These are phyloP conservation scores for Ichneumon xanthorius DNA, from an alignment of 2,888 invertebrate species.

Conservation along the genomic window DNA sequence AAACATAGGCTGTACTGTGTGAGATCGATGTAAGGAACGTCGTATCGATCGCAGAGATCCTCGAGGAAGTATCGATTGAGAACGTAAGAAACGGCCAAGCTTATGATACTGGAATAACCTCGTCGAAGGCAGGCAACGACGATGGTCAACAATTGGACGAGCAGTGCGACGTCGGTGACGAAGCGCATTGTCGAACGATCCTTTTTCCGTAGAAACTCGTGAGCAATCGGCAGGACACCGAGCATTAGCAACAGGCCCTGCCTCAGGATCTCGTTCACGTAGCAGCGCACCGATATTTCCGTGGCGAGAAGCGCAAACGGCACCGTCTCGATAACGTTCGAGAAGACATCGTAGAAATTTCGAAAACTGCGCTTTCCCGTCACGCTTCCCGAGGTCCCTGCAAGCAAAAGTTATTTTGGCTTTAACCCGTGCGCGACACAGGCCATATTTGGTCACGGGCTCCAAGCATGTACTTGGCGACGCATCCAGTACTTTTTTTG, in stretches of 20 bases:
- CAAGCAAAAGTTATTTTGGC: slow-evolving; percentile 64
- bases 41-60: slow-evolving; percentile 81
- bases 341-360: slow-evolving; percentile 79
- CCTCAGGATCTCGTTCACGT: slow-evolving; percentile 76
- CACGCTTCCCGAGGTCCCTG: slow-evolving; percentile 77
- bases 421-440: slow-evolving; percentile 30
- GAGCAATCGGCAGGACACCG: slow-evolving; percentile 77
- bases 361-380: slow-evolving; percentile 76
- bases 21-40: slow-evolving; percentile 81
- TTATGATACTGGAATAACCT: slow-evolving; percentile 77
- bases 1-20: slow-evolving; percentile 82
- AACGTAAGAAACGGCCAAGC: slow-evolving; percentile 79
- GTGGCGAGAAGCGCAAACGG: slow-evolving; percentile 81
- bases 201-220: slow-evolving; percentile 77
- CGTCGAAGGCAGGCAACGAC: slow-evolving; percentile 75
- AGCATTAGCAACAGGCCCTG: slow-evolving; percentile 75
- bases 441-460: slow-evolving; percentile 44
- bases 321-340: slow-evolving; percentile 78
- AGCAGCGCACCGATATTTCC: slow-evolving; percentile 79
- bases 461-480: slow-evolving; percentile 34
- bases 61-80: slow-evolving; percentile 80
- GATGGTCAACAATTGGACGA: slow-evolving; percentile 75
- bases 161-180: slow-evolving; percentile 74
- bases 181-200: slow-evolving; percentile 74
- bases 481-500: background rate